These are phyloP conservation scores for Hippocampus zosterae DNA, from an alignment of 2,113 vertebrate species.

Conservation along the genomic window DNA sequence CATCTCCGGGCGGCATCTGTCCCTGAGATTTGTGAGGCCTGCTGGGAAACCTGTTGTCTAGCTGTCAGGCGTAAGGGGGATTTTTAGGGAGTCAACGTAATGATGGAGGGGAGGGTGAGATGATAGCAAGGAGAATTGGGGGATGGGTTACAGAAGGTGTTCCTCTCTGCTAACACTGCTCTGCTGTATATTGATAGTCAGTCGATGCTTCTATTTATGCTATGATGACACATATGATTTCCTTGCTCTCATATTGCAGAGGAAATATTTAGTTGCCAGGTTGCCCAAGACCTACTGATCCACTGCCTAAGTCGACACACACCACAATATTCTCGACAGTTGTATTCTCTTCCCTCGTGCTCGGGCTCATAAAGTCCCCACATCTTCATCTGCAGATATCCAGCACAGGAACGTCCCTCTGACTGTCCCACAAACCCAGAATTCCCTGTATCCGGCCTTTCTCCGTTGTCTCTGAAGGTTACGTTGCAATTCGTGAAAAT, in stretches of 20 bases:
- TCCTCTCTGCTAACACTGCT: constrained; percentile 32
- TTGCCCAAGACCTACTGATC: neutral
- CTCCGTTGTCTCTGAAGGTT: constrained; percentile 8
- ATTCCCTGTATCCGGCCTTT: neutral
- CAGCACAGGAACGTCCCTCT: constrained; percentile 1
- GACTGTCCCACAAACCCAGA: constrained; percentile 1
- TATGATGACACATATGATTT: neutral
- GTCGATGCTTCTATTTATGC: constrained; percentile 9
- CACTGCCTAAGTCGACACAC: neutral
- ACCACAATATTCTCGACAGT: neutral
- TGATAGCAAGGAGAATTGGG: constrained; percentile 46
- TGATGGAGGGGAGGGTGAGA: constrained; percentile 42
- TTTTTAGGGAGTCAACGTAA: constrained; percentile 52
- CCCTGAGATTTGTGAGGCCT: constrained; percentile 38
- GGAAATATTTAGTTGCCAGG: neutral
- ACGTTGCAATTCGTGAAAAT: constrained; percentile 24
- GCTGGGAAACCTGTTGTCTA: constrained; percentile 61
- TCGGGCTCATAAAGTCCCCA: constrained; percentile 20
- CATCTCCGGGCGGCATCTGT: constrained; percentile 35
- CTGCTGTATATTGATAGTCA: constrained; percentile 26
- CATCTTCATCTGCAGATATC: constrained; percentile 20
- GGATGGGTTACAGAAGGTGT: constrained; percentile 54
- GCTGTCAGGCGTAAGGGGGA: constrained; percentile 31
- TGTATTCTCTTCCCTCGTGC: neutral
- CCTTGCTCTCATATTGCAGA: neutral